A percentile compares a stretch with the other conserved stretches of the same genome.
These are phyloP conservation scores for Calliopum simillimum DNA, from an alignment of 2,888 invertebrate species.

Conservation along the genomic window DNA sequence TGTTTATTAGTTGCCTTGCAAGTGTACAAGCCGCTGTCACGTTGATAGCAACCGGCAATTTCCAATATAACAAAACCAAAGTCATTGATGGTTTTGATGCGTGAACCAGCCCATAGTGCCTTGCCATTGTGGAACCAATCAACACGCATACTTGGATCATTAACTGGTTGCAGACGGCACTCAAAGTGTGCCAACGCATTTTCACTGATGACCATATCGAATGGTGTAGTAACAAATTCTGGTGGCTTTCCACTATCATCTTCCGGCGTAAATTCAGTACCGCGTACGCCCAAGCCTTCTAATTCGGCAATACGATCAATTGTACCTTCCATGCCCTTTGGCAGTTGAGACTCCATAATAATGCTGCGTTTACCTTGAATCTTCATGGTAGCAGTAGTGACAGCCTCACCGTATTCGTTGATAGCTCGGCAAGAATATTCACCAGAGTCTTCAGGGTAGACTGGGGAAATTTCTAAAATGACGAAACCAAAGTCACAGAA, in stretches of 20 bases:
- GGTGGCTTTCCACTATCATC: constrained; percentile 89
- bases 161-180: constrained; percentile 87
- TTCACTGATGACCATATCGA: constrained; percentile 85
- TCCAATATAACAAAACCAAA: constrained; percentile 98
- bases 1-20: constrained; percentile 93
- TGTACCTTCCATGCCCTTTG: constrained; percentile 93
- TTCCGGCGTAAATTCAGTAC: constrained; percentile 77
- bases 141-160: constrained; percentile 92
- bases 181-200: constrained; percentile 94
- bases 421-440: constrained; percentile 90
- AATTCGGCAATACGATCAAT: constrained; percentile 93
- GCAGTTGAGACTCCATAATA: constrained; percentile 90
- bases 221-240: constrained; percentile 88
- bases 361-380: constrained; percentile 92
- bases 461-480: constrained; percentile 96
- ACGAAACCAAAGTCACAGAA: constrained; percentile 99
- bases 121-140: constrained; percentile 99
- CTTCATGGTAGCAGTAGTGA: constrained; percentile 89
- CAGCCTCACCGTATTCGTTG: constrained; percentile 91
- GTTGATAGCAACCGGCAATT: constrained; percentile 91
- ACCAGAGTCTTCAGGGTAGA: constrained; percentile 96
- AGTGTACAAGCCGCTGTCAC: constrained; percentile 92
- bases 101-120: constrained; percentile 88
- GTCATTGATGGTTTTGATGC: constrained; percentile 96
- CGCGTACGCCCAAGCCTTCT: constrained; percentile 83